Evolutionary conservation across 2,888 invertebrate genomes (phyloP).

Genomic region (Cartodere bifasciata): DNA sequence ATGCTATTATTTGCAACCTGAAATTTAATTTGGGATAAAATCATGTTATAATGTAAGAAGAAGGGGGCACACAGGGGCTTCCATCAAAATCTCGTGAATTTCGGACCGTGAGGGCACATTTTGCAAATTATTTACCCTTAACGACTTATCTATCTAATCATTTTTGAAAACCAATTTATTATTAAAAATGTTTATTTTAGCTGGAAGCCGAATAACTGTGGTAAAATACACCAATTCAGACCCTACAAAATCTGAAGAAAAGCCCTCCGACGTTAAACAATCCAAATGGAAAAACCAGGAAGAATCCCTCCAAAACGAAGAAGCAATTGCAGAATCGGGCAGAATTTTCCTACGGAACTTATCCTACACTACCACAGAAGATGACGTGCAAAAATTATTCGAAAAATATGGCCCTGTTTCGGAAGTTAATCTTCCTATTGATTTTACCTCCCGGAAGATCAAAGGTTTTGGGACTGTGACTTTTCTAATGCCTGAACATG

Average conservation of each 20-base stretch:
- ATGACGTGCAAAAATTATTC: slow-evolving; percentile 72
- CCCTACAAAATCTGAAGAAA: slow-evolving; percentile 21
- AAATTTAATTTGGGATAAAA: no score
- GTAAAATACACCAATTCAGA: slow-evolving; percentile 32
- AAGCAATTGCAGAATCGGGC: slow-evolving; percentile 79
- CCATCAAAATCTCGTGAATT: no score
- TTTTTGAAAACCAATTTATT: no score
- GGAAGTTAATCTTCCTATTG: slow-evolving; percentile 83
- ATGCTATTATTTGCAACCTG: no score
- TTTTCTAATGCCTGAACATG: slow-evolving; percentile 91
- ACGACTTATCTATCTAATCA: no score
- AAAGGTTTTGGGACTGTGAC: slow-evolving; percentile 92
- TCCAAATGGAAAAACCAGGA: slow-evolving; percentile 50
- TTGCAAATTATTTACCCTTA: no score
- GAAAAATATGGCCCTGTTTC: slow-evolving; percentile 75
- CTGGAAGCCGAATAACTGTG: slow-evolving; percentile 50
- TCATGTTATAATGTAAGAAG: no score
- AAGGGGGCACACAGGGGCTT: no score
- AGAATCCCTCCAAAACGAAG: slow-evolving; percentile 53
- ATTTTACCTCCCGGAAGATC: slow-evolving; percentile 61
- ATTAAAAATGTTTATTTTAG: slow-evolving; percentile 34
- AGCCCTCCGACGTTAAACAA: slow-evolving; percentile 24
- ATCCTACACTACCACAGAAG: slow-evolving; percentile 73
- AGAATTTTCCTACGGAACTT: slow-evolving; percentile 87
- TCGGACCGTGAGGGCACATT: no score